Conservation (phyloP, 2,888 invertebrate species). For the Plutella xylostella region DNA sequence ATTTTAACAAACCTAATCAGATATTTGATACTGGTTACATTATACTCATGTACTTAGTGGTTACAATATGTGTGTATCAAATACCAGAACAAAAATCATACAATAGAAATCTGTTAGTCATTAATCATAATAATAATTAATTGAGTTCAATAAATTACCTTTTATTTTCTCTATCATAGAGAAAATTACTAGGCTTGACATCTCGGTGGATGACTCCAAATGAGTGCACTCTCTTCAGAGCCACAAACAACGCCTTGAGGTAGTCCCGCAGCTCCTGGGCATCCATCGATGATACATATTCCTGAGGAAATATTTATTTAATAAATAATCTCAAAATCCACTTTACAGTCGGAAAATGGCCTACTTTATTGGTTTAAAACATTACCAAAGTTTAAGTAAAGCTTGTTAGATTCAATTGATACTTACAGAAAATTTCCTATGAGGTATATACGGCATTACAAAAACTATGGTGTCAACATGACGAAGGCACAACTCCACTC, state of each 20-base stretch:
- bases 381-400: neutral
- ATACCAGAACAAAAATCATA: too few relatives aligned
- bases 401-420: neutral
- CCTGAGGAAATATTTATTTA: too few relatives aligned
- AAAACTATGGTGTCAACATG: slow-evolving; percentile 85
- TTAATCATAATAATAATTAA: too few relatives aligned
- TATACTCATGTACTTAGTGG: too few relatives aligned
- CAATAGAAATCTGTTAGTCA: too few relatives aligned
- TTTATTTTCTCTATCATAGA: slow-evolving; percentile 79
- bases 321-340: neutral
- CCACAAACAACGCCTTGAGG: slow-evolving; percentile 83
- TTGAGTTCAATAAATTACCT: slow-evolving; percentile 55
- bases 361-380: neutral
- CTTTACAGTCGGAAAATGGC: neutral
- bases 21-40: too few relatives aligned
- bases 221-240: slow-evolving; percentile 83
- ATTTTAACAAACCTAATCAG: too few relatives aligned
- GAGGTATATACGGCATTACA: slow-evolving; percentile 90
- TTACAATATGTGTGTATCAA: too few relatives aligned
- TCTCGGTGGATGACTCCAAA: slow-evolving; percentile 90
- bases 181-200: slow-evolving; percentile 92
- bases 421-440: slow-evolving; percentile 82
- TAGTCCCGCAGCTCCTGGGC: slow-evolving; percentile 79
- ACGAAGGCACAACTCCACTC: slow-evolving; percentile 82
- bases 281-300: slow-evolving; percentile 79